Conservation (phyloP, 2,113 vertebrate genomes). For the Oncorhynchus nerka region DNA sequence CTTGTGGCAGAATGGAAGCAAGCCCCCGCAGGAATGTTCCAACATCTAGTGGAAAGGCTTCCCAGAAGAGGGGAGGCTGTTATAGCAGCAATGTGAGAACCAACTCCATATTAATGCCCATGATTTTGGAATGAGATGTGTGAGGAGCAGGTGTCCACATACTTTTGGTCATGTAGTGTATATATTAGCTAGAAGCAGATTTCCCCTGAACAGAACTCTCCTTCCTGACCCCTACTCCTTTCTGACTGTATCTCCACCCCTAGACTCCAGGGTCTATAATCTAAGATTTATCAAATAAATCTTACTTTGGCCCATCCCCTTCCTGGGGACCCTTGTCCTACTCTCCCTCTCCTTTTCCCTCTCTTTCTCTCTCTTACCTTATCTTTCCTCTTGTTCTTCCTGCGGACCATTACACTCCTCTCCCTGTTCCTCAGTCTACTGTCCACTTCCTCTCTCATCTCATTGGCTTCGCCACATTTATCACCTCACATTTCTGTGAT, state of each 20-base stretch:
- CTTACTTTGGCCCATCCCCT: constrained; percentile 28
- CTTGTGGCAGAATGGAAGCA: no score
- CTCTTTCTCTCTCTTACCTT: constrained; percentile 43
- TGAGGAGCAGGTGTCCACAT: no score
- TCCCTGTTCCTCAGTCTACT: constrained; percentile 63
- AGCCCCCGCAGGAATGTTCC: no score
- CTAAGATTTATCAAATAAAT: not conserved
- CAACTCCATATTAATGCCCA: no score
- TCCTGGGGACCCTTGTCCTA: constrained; percentile 29
- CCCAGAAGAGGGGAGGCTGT: no score
- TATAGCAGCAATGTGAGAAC: no score
- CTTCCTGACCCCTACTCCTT: constrained; percentile 50
- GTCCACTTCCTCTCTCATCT: constrained; percentile 80
- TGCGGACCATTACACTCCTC: constrained; percentile 45
- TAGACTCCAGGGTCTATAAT: no score
- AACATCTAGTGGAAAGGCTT: no score
- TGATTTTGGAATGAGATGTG: no score
- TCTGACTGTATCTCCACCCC: constrained; percentile 11
- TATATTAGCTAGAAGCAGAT: not conserved
- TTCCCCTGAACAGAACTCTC: constrained; percentile 26
- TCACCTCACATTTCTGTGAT: constrained; percentile 69
- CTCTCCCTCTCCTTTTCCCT: constrained; percentile 23
- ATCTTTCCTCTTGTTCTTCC: constrained; percentile 61
- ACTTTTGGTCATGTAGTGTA: no score
- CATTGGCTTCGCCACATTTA: constrained; percentile 82